Evolutionary conservation across 2,797 vertebrate species (phyloP), one percentile per base, ranked within the genome.

Genomic region (Prunella strophiata): DNA sequence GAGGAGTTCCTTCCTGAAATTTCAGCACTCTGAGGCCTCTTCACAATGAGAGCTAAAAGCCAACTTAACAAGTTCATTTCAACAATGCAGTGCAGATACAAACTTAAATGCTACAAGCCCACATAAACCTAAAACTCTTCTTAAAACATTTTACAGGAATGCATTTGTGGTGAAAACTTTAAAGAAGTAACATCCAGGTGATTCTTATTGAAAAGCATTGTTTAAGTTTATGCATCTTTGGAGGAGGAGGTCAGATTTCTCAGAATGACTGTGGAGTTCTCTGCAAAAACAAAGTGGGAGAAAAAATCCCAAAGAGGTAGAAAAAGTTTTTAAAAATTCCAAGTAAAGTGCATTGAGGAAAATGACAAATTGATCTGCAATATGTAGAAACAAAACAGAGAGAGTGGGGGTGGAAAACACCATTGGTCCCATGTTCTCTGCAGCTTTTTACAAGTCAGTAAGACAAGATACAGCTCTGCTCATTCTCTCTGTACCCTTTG

Each of bases 291-390:
- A 73, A 34, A 21, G 22, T 25, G 3, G 2, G 5, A 6, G 7
- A 0, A 7, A 32, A 48, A 19, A 4, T 3, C 17, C 19, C 27
- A 61, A 47, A 67, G 16, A 9, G 4, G 5, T 8, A 63, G 23
- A 52, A 68, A 12, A 27, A 11, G 0, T 4, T 48, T 27, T 65
- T 16, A 1, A 45, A 19, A 72, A 30, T 13, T 38, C 11, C 16
- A 63, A 67, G 10, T 42, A 17, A 62, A 67, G 2, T 8, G 1
- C 15, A 5, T 32, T 34, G 51, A 75, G 21, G 32, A 52, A 48
- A 71, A 68, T 8, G 48, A 8, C 11, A 55, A 74, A 63, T 4
- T 40, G 5, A 48, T 40, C 9, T 52, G 20, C 8, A 71, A 9
- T 15, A 27, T 3, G 27, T 5, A 5, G 38, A 68, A 65, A 43